Conservation (phyloP, 2,888 invertebrate genomes). For the Dynastes maya region DNA sequence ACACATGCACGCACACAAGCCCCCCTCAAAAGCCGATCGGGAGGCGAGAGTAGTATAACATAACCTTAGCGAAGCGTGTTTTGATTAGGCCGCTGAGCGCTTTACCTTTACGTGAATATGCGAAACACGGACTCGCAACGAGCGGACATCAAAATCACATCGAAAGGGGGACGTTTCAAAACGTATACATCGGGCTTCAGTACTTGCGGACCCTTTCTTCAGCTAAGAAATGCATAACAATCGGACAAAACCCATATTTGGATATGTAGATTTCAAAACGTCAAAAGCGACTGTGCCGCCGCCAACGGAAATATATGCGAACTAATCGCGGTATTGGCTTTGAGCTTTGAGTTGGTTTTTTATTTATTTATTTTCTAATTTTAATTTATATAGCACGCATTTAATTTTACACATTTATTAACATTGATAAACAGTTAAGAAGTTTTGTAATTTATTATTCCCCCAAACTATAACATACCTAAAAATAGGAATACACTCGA, state of each 20-base stretch:
- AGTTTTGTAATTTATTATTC: neutral
- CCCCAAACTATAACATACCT: neutral
- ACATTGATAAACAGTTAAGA: neutral
- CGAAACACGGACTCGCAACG: conserved; percentile 32
- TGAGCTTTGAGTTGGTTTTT: conserved; percentile 2
- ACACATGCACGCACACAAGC: conserved; percentile 33
- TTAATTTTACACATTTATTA: neutral
- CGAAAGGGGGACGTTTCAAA: conserved; percentile 51
- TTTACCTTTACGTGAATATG: conserved; percentile 43
- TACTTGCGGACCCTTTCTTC: conserved; percentile 58
- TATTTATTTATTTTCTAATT: neutral
- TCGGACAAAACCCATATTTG: conserved; percentile 69
- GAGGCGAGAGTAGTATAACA: conserved; percentile 32
- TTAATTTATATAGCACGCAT: conserved; percentile 15
- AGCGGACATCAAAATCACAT: conserved; percentile 53
- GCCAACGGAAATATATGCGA: conserved; percentile 43
- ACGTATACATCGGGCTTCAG: conserved; percentile 52
- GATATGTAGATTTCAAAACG: conserved; percentile 70
- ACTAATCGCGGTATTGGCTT: conserved; percentile 33
- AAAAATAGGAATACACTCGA: neutral
- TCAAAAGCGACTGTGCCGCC: conserved; percentile 60
- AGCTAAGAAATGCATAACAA: conserved; percentile 62
- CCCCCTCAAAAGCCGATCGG: conserved; percentile 29
- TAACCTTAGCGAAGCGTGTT: conserved; percentile 47
- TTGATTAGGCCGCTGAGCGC: conserved; percentile 32